Base-by-base conservation (phyloP, 35 echinoderm and acorn worm species). In the Eucidaris tribuloides region DNA sequence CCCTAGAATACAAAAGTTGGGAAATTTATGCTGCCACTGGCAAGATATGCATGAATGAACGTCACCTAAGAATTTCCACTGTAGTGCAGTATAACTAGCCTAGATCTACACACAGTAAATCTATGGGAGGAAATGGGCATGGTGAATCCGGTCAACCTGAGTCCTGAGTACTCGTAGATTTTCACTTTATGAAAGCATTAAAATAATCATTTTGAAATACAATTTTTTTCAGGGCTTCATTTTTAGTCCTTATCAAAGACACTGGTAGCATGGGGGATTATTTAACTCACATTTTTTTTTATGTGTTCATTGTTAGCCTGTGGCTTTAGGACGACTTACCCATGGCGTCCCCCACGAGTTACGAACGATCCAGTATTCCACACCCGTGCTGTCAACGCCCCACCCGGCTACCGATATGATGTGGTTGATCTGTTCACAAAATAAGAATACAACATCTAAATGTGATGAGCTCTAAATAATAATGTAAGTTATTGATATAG, bases 291-390 rank as follows among this genome's bases (percentile, higher is more conserved):
- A 54, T n/a, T 2, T 54, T 2, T 17, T n/a, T 54, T 13, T 13
- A 54, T 17, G 48, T 54, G n/a, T 0, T 54, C 48, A 54, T 54
- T 54, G 1, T 17, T 54, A 54, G n/a, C n/a, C 48, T 0, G n/a
- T 20, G 30, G 30, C 7, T 59, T 59, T 0, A 46, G 4, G 19
- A 14, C 1, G 1, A 71, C 79, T 89, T 56, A 89, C 78, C 86
- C 86, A 89, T 44, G 77, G 77, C 39, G 61, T 58, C 36, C 78
- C 78, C 78, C 86, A 89, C 0, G 86, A 89, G 62, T 82, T 89
- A n/a, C 86, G 61, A 17, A 82, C 86, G 18, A 89, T 82, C 86
- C 86, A 89, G 36, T 70, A 89, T 55, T 89, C 78, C 4, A 71
- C 66, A 20, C 44, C 55, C 4, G 79, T 24, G 17, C 46, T 70